Evolutionary conservation across 1,140 invertebrate genomes (phyloP), one percentile per base, ranked within the genome.

Genomic region (Homarus americanus): DNA sequence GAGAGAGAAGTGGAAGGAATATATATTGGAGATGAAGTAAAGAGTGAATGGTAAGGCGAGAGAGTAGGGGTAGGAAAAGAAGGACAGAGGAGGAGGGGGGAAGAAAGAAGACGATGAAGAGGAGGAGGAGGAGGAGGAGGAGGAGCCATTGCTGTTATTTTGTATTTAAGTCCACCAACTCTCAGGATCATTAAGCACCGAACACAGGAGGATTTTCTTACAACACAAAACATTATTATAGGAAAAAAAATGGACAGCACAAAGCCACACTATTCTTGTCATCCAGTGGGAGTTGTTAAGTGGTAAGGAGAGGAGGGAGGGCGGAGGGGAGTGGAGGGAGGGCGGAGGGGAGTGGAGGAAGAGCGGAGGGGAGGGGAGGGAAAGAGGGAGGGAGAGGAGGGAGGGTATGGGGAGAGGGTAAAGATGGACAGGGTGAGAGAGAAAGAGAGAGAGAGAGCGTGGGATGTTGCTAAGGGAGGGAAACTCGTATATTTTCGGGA

Each of bases 351-450:
- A 10, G 10, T 1, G 32, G 0, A 38, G 36, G 36, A 36, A n/a
- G 82, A 40, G 82, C 7, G 82, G n/a, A 78, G 40, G 75, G 82
- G 40, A 28, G 34, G 79, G n/a, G n/a, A 32, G 53, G 28, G 28
- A 38, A 28, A n/a, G 12, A 66, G 15, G 41, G 17, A 72, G 58
- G 12, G 63, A 66, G 82, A 24, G 82, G 12, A 75, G 34, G 73
- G 79, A 79, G 76, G 41, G 76, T n/a, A n/a, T n/a, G n/a, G 41
- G 40, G 75, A 63, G 40, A 28, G 34, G 79, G n/a, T n/a, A n/a
- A 40, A 49, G 44, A 49, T 5, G 44, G 44, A 17, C 17, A 38
- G 41, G 44, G 49, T 2, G 28, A 80, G 40, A 80, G 12, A 9
- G 1, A 24, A 12, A 28, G 3, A 53, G 80, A 12, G n/a, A 7